Percentiles rank a stretch among this genome's conserved stretches.
These are phyloP conservation scores for Cyanoramphus novaezelandiae DNA, from an alignment of 2,113 vertebrate species.

Conservation along the genomic window DNA sequence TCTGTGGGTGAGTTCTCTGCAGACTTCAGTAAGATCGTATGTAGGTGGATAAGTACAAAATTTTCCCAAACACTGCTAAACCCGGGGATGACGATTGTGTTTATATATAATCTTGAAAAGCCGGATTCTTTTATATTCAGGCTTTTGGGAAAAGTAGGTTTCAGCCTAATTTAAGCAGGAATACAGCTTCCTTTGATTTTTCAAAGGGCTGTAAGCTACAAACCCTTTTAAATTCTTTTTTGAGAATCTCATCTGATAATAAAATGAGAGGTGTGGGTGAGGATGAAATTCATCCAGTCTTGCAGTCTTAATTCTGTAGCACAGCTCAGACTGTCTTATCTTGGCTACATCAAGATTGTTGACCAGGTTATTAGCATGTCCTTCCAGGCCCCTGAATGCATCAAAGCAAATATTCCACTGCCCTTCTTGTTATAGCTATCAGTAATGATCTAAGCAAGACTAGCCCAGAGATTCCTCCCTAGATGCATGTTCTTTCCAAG, in stretches of 20 bases:
- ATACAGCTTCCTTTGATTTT: conserved; percentile 42
- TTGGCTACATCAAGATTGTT: conserved; percentile 5
- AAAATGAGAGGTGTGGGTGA: conserved; percentile 54
- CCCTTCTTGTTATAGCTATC: conserved; percentile 28
- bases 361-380: background rate
- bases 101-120: conserved; percentile 60
- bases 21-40: conserved; percentile 4
- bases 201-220: conserved; percentile 17
- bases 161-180: conserved; percentile 47
- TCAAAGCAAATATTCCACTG: conserved; percentile 41
- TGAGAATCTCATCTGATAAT: conserved; percentile 44
- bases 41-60: conserved; percentile 37
- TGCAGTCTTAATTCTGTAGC: background rate
- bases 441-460: conserved; percentile 33
- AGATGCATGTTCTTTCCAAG: conserved; percentile 38
- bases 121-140: conserved; percentile 24
- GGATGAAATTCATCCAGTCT: background rate
- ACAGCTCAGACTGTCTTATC: background rate
- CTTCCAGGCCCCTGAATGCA: background rate
- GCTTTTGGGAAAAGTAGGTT: conserved; percentile 51
- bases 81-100: background rate
- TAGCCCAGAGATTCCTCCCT: conserved; percentile 14
- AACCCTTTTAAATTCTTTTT: conserved; percentile 50
- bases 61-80: conserved; percentile 51
- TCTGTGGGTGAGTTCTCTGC: background rate